Percentiles rank a stretch among this genome's conserved stretches.
phyloP scores from a whole-genome alignment of 2,888 invertebrate genomes.

The Frankliniella intonsa region DNA sequence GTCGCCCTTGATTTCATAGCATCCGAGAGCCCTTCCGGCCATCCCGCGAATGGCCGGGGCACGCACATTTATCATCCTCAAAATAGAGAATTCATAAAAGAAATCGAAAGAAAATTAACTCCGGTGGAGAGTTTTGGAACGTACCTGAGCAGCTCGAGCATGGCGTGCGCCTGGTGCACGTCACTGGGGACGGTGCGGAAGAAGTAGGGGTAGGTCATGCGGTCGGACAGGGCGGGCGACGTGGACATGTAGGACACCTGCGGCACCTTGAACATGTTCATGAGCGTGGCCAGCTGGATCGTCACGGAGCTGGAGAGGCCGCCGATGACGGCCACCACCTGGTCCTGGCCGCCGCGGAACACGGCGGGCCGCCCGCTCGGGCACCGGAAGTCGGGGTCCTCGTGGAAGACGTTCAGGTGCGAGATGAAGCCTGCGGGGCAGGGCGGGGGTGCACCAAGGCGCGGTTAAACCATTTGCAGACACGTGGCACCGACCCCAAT shows the following conservation, averaged over 20 bases:
- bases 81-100: background rate
- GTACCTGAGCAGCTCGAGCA: slow-evolving; percentile 52
- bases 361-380: slow-evolving; percentile 47
- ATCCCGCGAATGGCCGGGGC: too few relatives aligned
- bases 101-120: background rate
- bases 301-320: slow-evolving; percentile 53
- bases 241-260: slow-evolving; percentile 56
- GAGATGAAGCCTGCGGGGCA: slow-evolving; percentile 48
- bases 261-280: slow-evolving; percentile 52
- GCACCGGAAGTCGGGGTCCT: slow-evolving; percentile 47
- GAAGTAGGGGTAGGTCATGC: slow-evolving; percentile 52
- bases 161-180: slow-evolving; percentile 53
- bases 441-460: background rate
- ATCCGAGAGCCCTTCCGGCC: too few relatives aligned
- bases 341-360: slow-evolving; percentile 48
- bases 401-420: slow-evolving; percentile 46
- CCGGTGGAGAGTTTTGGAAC: slow-evolving; percentile 35
- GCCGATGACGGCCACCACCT: slow-evolving; percentile 52
- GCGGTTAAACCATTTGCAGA: background rate
- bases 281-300: slow-evolving; percentile 52
- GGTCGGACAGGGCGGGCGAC: slow-evolving; percentile 52
- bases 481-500: too few relatives aligned
- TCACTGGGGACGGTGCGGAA: slow-evolving; percentile 56
- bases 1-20: too few relatives aligned
- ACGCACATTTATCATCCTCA: background rate